These are phyloP conservation scores for Todiramphus chloris DNA, from an alignment of 2,113 vertebrate species.

Conservation along the genomic window DNA sequence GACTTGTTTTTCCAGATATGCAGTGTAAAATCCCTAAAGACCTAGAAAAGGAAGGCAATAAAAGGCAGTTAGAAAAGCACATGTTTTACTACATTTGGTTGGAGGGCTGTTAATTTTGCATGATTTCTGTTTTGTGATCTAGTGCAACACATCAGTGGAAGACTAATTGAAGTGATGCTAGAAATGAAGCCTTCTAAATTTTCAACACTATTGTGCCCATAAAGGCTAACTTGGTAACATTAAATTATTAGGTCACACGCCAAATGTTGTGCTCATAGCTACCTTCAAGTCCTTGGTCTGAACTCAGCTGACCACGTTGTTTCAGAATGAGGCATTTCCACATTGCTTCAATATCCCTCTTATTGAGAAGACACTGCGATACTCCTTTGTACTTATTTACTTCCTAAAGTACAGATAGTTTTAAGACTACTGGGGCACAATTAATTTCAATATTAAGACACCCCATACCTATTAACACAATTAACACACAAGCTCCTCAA, in stretches of 20 bases:
- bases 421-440: not conserved
- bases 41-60: slow-evolving; percentile 38
- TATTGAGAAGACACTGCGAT: not conserved
- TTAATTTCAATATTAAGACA: not conserved
- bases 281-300: not conserved
- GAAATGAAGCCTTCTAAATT: not conserved
- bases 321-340: not conserved
- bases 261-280: not conserved
- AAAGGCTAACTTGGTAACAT: not conserved
- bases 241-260: not conserved
- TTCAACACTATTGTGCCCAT: not conserved
- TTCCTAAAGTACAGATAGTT: not conserved
- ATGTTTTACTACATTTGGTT: not conserved
- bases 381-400: not conserved
- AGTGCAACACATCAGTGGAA: not conserved
- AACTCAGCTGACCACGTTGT: not conserved
- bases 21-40: slow-evolving; percentile 21
- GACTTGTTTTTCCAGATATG: slow-evolving; percentile 19
- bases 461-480: not conserved
- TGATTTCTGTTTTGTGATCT: slow-evolving; percentile 13
- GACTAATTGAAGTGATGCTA: not conserved
- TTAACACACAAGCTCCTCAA: not conserved
- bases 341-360: not conserved
- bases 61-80: not conserved
- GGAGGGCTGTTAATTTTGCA: slow-evolving; percentile 7